Percentiles rank a stretch among this genome's conserved stretches.
Conservation (phyloP, 2,888 invertebrate genomes). For the Cataglyphis albicans region DNA sequence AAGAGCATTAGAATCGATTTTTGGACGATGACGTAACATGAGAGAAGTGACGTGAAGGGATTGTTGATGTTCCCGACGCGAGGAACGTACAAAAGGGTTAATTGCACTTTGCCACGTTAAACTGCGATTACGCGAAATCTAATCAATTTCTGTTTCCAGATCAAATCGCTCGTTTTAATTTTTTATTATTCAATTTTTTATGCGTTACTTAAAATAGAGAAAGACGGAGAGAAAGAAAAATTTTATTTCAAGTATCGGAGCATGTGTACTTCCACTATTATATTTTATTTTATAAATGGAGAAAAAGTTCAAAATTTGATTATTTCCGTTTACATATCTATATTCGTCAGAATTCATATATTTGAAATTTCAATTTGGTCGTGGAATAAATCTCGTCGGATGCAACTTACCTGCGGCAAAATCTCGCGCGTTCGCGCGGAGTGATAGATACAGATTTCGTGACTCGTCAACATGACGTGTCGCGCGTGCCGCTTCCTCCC, state of each 20-base stretch:
- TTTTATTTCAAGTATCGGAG: not conserved
- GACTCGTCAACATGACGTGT: conserved; percentile 21
- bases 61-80: not conserved
- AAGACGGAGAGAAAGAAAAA: too few species aligned
- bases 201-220: not conserved
- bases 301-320: not conserved
- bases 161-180: not conserved
- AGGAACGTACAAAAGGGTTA: conserved; percentile 17
- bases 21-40: not conserved
- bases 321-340: not conserved
- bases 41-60: conserved; percentile 3
- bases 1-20: not conserved
- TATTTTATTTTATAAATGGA: not conserved
- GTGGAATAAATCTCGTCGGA: not conserved
- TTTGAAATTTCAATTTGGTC: not conserved
- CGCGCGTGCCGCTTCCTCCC: conserved; percentile 1
- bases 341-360: not conserved
- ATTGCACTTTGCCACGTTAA: conserved; percentile 39
- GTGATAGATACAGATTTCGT: conserved; percentile 33
- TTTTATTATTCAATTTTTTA: conserved; percentile 10
- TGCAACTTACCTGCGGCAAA: not conserved
- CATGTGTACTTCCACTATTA: not conserved
- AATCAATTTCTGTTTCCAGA: not conserved
- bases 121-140: not conserved
- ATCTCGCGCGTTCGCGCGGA: not conserved